These are phyloP conservation scores for Rousettus leschenaultii DNA, from an alignment of 2,113 vertebrate genomes.

Conservation along the genomic window DNA sequence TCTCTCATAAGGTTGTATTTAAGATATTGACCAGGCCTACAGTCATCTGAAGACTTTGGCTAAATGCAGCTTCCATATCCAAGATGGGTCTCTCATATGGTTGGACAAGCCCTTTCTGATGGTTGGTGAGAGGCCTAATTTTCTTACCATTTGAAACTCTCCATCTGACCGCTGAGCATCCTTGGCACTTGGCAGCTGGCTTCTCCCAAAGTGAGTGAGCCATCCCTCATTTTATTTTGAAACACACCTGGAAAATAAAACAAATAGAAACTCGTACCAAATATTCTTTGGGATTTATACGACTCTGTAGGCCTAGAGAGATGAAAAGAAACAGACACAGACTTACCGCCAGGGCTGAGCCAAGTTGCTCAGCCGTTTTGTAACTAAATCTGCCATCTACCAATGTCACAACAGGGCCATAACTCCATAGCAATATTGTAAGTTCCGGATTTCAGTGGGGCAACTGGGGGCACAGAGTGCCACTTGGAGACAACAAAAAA, in stretches of 20 bases:
- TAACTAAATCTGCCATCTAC: not conserved
- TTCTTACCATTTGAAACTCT: not conserved
- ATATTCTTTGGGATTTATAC: not conserved
- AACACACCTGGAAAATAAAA: not conserved
- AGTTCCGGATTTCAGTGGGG: not conserved
- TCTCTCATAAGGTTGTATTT: not conserved
- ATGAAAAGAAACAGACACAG: not conserved
- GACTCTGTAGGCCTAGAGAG: not conserved
- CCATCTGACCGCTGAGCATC: not conserved
- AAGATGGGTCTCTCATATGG: not conserved
- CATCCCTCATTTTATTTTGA: not conserved
- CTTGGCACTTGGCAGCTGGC: not conserved
- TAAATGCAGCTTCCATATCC: not conserved
- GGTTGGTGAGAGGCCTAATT: not conserved
- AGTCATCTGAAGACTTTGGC: not conserved
- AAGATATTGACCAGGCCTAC: accelerated
- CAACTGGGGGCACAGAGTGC: not conserved
- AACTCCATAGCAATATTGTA: not conserved
- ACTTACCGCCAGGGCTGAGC: not conserved
- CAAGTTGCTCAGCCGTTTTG: not conserved
- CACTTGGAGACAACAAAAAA: not conserved
- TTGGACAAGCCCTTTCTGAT: not conserved
- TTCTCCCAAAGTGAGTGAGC: not conserved
- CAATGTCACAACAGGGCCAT: not conserved
- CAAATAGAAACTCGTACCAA: not conserved